Conservation (phyloP, 2,797 vertebrate genomes). For the Molossus molossus region DNA sequence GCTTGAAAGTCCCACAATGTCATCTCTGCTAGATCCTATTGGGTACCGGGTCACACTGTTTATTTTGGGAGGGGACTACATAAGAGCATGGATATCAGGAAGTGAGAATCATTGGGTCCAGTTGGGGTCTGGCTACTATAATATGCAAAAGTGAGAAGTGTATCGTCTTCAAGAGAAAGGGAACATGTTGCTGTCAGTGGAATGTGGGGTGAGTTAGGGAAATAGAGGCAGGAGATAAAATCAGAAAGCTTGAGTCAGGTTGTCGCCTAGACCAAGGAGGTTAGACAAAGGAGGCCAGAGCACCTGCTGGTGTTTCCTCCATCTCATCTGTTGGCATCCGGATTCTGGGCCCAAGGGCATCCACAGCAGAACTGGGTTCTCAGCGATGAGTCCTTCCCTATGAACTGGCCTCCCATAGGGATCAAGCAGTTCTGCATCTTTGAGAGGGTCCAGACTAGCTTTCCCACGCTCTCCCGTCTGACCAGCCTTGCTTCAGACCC, state of each 20-base stretch:
- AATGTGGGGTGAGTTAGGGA: neutral
- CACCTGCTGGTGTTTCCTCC: neutral
- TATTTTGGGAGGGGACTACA: neutral
- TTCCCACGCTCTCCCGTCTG: neutral
- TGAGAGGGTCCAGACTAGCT: neutral
- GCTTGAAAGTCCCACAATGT: neutral
- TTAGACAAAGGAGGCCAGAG: neutral
- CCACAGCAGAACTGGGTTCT: neutral
- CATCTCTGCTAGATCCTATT: neutral
- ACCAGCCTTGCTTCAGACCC: neutral
- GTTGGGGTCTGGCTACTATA: neutral
- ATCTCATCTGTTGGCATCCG: neutral
- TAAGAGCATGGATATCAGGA: neutral
- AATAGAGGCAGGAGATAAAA: neutral
- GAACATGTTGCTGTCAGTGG: neutral
- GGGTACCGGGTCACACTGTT: neutral
- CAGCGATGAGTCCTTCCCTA: neutral
- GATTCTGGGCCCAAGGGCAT: fast-evolving
- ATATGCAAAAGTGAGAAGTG: neutral
- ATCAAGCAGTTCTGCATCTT: neutral
- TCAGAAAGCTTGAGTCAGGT: neutral
- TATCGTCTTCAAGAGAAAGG: neutral
- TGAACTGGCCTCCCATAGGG: neutral
- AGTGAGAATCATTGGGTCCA: neutral
- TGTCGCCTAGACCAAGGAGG: neutral